Conservation (phyloP, 2,113 vertebrate species). For the Sarotherodon lohbergeri region DNA sequence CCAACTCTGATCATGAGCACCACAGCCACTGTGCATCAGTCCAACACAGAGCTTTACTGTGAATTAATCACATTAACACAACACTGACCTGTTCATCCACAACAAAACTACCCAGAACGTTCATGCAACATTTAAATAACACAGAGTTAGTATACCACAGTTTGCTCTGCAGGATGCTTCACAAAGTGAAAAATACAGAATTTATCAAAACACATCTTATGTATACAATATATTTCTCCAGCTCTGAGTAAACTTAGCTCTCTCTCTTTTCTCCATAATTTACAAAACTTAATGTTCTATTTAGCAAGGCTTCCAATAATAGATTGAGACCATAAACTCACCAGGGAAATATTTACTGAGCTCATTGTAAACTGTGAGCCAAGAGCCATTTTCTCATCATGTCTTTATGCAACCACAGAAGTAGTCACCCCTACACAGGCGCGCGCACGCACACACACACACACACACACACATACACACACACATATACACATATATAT, state of each 20-base stretch:
- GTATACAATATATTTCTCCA: not conserved
- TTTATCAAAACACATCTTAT: not conserved
- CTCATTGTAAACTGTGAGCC: not conserved
- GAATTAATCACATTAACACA: not conserved
- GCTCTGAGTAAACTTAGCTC: not conserved
- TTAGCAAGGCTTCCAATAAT: not conserved
- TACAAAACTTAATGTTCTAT: not conserved
- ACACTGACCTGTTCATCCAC: not conserved
- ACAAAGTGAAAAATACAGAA: not conserved
- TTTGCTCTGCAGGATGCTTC: not conserved
- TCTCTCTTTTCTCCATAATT: not conserved
- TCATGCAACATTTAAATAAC: not conserved
- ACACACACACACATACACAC: not conserved
- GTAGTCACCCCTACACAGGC: not conserved
- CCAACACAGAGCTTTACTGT: not conserved
- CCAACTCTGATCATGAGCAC: not conserved
- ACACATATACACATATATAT: not conserved
- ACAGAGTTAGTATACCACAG: not conserved
- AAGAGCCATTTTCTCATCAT: not conserved
- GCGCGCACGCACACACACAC: rapidly evolving
- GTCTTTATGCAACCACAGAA: not conserved
- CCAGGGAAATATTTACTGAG: not conserved
- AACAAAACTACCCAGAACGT: not conserved
- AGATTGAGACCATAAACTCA: not conserved
- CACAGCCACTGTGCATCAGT: not conserved